These are phyloP conservation scores for Athripsodes cinereus DNA, from an alignment of 2,888 invertebrate species.

Conservation along the genomic window DNA sequence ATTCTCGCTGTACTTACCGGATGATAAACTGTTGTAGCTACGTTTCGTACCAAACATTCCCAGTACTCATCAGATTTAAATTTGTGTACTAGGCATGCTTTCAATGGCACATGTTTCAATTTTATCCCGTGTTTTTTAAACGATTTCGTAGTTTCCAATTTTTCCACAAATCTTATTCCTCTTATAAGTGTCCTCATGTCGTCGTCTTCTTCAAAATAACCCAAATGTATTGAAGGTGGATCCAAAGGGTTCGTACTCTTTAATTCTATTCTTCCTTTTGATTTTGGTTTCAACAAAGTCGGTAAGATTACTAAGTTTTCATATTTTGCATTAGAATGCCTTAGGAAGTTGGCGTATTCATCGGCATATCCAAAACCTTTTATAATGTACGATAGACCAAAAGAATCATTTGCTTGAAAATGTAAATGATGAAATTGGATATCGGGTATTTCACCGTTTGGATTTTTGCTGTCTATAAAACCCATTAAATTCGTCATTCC, in stretches of 20 bases:
- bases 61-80: slow-evolving; percentile 45
- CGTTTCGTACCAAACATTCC: slow-evolving; percentile 51
- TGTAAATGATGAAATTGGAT: slow-evolving; percentile 43
- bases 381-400: slow-evolving; percentile 31
- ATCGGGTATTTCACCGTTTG: slow-evolving; percentile 42
- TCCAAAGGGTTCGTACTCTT: slow-evolving; percentile 50
- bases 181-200: slow-evolving; percentile 47
- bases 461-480: slow-evolving; percentile 44
- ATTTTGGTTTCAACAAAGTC: slow-evolving; percentile 42
- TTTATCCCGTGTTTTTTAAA: slow-evolving; percentile 38
- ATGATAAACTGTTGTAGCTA: slow-evolving; percentile 56
- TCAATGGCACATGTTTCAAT: slow-evolving; percentile 34
- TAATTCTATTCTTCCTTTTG: slow-evolving; percentile 51
- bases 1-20: slow-evolving; percentile 66
- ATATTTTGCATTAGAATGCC: slow-evolving; percentile 32
- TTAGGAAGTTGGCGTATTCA: slow-evolving; percentile 32
- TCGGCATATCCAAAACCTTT: slow-evolving; percentile 33
- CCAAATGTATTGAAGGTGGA: slow-evolving; percentile 55
- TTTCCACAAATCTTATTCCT: slow-evolving; percentile 37
- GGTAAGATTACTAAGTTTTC: slow-evolving; percentile 39
- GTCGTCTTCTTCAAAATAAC: slow-evolving; percentile 52
- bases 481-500: slow-evolving; percentile 44
- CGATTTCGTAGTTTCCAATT: slow-evolving; percentile 37
- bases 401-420: slow-evolving; percentile 32
- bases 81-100: slow-evolving; percentile 34